A percentile compares a stretch with the other conserved stretches of the same genome.
These are phyloP conservation scores for Eupithecia subfuscata DNA, from an alignment of 2,888 invertebrate species.

Conservation along the genomic window DNA sequence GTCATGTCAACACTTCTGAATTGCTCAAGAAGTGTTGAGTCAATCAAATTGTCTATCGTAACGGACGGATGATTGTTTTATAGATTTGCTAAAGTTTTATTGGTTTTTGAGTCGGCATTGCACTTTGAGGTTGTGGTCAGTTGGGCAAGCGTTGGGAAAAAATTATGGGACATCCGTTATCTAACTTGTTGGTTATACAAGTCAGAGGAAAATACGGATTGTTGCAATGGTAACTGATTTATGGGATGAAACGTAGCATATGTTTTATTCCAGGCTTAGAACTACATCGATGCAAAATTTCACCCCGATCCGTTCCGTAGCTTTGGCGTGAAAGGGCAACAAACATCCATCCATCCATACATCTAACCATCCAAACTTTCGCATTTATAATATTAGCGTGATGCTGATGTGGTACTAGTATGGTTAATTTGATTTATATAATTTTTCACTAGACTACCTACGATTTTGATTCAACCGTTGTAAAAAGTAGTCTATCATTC, in stretches of 20 bases:
- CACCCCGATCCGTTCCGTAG: not conserved
- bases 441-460: not conserved
- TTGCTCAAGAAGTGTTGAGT: slow-evolving; percentile 19
- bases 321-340: not conserved
- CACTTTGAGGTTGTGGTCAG: slow-evolving; percentile 11
- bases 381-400: too few relatives aligned
- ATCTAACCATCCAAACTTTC: too few relatives aligned
- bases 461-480: not conserved
- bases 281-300: too few relatives aligned
- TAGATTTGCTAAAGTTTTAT: slow-evolving; percentile 32
- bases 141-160: slow-evolving; percentile 1
- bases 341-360: not conserved
- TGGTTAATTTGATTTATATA: too few relatives aligned
- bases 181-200: slow-evolving; percentile 6
- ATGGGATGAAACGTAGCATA: too few relatives aligned
- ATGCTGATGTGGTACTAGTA: too few relatives aligned
- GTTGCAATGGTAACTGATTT: not conserved
- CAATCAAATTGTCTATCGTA: slow-evolving; percentile 23
- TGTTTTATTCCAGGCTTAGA: too few relatives aligned
- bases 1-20: slow-evolving; percentile 25
- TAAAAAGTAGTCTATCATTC: too few relatives aligned
- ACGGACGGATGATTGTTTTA: slow-evolving; percentile 24
- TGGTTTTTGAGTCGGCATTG: slow-evolving; percentile 9
- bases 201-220: not conserved
- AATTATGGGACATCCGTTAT: slow-evolving; percentile 8